These are phyloP conservation scores for Erithacus rubecula DNA, from an alignment of 2,797 vertebrate genomes.

Conservation along the genomic window DNA sequence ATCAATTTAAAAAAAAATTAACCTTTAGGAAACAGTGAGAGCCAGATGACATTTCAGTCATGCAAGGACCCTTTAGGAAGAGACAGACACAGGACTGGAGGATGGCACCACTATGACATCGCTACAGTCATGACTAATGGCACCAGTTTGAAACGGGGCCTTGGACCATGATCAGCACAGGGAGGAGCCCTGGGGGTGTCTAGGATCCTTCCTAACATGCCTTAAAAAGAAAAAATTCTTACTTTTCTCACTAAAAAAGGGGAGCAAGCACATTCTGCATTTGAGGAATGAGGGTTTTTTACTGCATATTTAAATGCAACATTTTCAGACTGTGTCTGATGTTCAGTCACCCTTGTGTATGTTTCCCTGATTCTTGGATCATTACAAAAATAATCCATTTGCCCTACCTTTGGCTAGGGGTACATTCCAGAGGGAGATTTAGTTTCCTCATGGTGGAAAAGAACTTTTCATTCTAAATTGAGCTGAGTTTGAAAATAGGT, in stretches of 20 bases:
- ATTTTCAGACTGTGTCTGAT: not conserved
- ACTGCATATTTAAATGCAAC: not conserved
- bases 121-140: not conserved
- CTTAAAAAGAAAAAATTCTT: not conserved
- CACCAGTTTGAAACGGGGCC: not conserved
- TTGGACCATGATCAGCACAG: not conserved
- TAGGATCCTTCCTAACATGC: not conserved
- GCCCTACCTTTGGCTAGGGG: not conserved
- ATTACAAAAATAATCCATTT: not conserved
- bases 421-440: not conserved
- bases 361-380: not conserved
- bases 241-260: not conserved
- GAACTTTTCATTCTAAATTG: not conserved
- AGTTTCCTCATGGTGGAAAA: not conserved
- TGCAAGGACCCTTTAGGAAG: not conserved
- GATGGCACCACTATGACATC: rapidly evolving
- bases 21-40: not conserved
- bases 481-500: not conserved
- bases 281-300: not conserved
- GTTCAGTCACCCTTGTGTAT: not conserved
- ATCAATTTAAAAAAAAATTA: not conserved
- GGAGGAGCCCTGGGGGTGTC: rapidly evolving
- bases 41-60: not conserved
- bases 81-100: not conserved
- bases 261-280: not conserved